Evolutionary conservation across 2,888 invertebrate genomes (phyloP).

Genomic region (Papilio gigon): DNA sequence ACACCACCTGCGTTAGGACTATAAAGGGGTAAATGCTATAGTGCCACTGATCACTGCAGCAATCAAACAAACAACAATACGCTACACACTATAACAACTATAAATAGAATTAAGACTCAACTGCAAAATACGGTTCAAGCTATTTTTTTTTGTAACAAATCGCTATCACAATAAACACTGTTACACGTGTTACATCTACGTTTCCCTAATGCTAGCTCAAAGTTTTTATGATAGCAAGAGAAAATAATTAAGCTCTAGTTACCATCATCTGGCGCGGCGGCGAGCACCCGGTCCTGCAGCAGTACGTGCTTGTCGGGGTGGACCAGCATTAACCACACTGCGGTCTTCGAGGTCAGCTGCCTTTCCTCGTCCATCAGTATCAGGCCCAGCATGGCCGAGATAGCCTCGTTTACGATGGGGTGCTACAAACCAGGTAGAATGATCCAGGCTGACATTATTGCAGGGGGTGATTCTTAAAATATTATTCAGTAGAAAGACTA

Average conservation of each 20-base stretch:
- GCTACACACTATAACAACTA: constrained; percentile 26
- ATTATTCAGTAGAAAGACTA: background rate
- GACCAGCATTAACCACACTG: constrained; percentile 86
- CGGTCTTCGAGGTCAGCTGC: constrained; percentile 54
- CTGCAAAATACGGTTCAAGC: no score
- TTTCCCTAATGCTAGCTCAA: no score
- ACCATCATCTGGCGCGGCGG: constrained; percentile 87
- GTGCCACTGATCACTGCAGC: constrained; percentile 51
- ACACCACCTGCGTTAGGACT: constrained; percentile 85
- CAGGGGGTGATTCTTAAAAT: background rate
- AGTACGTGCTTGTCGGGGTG: constrained; percentile 91
- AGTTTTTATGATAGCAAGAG: background rate
- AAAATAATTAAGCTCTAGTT: constrained; percentile 45
- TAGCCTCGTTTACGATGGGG: constrained; percentile 68
- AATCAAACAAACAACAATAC: background rate
- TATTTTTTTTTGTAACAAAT: no score
- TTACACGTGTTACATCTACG: no score
- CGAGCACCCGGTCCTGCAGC: constrained; percentile 90
- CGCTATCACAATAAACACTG: no score
- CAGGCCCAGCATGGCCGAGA: constrained; percentile 67
- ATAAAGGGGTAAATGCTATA: constrained; percentile 75
- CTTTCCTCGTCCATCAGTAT: constrained; percentile 55
- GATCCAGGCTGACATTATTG: background rate
- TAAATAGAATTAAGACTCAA: no score
- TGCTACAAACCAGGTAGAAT: constrained; percentile 51